Evolutionary conservation across 2,888 invertebrate genomes (phyloP), one percentile per base, ranked within the genome.

Genomic region (Adineta ricciae): DNA sequence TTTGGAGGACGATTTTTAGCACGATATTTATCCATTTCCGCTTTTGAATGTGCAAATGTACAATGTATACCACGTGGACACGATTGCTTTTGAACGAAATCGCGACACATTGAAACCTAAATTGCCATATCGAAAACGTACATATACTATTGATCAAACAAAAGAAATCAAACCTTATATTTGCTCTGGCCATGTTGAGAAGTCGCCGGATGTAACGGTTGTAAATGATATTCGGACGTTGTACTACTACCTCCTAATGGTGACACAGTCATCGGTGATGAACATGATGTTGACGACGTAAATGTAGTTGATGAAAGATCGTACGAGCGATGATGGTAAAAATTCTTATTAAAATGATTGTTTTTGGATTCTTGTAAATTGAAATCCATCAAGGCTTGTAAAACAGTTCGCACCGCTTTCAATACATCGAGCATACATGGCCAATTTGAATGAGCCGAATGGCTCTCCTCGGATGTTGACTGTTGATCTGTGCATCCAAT

Each of bases 41-140:
- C 38, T 73, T 73, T 73, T 73, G 73, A 73, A 73, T 73, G 73
- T 38, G 73, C 73, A 73, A 73, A 73, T 73, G 73, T 73, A 14
- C 73, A 73, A 38, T 73, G 73, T 21, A 41, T 21, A 73, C 41
- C 41, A 38, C 73, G 36, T 73, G 73, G 73, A 41, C 73, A 73
- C 38, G 73, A 73, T 24, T 41, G 38, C 24, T 73, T 73, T 73
- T 73, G 73, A 21, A 41, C 11, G 24, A 73, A 73, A 73, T 73
- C 73, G 9, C 73, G 73, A 73, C 73, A 73, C 73, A 73, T 73
- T 24, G 73, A 73, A 11, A 73, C 73, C 41, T 64, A 32, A 64
- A 14, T 8, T 46, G 11, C n/a, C n/a, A n/a, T n/a, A n/a, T n/a
- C n/a, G n/a, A n/a, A n/a, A n/a, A n/a, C n/a, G 11, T 46, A 46